Conservation (phyloP, 2,113 vertebrate species). For the Heteronetta atricapilla region DNA sequence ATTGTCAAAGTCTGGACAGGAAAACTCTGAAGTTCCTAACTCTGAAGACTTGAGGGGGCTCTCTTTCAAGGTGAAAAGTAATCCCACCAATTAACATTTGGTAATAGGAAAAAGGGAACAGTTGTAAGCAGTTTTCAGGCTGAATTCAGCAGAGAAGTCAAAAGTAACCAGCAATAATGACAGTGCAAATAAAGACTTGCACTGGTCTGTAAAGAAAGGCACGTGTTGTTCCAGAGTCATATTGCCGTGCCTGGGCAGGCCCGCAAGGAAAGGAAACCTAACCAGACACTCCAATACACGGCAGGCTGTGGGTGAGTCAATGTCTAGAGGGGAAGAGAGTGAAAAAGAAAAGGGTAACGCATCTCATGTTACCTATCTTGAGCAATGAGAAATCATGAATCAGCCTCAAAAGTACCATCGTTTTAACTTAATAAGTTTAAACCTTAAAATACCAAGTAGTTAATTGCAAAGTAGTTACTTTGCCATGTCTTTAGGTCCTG, state of each 20-base stretch:
- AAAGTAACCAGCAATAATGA: background rate
- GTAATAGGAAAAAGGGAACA: background rate
- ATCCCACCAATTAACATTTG: background rate
- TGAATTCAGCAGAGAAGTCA: background rate
- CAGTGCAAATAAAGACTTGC: background rate
- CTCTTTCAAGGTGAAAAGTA: background rate
- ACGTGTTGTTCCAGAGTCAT: background rate
- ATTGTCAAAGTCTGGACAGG: background rate
- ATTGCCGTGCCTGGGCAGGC: background rate
- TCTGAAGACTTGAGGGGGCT: background rate
- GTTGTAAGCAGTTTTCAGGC: background rate
- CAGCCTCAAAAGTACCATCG: background rate
- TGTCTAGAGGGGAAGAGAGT: no score
- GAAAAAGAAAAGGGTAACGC: background rate
- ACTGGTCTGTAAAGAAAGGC: background rate
- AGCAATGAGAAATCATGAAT: background rate
- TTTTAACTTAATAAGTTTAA: background rate
- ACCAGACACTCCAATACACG: background rate
- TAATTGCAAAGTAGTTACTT: background rate
- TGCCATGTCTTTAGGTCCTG: background rate
- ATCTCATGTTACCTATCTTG: background rate
- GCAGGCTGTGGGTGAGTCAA: fast-evolving
- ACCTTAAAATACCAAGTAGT: background rate
- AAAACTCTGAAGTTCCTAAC: background rate
- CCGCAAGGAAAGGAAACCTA: background rate